Evolutionary conservation across 1,140 invertebrate species (phyloP), one percentile per base, ranked within the genome.

Genomic region (Sitobion miscanthi): DNA sequence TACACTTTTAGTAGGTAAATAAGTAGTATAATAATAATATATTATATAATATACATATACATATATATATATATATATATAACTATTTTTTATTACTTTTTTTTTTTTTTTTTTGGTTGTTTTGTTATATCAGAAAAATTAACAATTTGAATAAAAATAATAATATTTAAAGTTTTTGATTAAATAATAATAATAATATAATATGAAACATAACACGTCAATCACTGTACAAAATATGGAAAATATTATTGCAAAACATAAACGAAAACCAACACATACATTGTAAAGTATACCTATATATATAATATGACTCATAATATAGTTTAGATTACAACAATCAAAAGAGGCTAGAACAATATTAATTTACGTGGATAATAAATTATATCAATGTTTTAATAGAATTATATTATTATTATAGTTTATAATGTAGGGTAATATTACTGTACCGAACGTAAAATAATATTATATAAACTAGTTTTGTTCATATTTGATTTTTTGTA

Each of bases 401-500:
- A 42, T 90, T 49, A 91, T 42, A 25, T 45, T 77, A 91, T 35
- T 45, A 42, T 42, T 42, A 42, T 42, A 42, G 2, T 42, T 42
- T 42, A 77, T 88, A 77, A n/a, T 77, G 5, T 77, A 77, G n/a
- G 62, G 62, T 77, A 77, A 77, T 88, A 30, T 62, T 91, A 91
- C 47, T 35, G 57, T 91, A 77, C 42, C 42, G 14, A 77, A 91
- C 23, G 14, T 25, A 77, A 77, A 91, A 91, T 35, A 35, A 35
- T 35, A 35, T 42, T 42, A 42, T 77, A 91, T 47, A 91, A 77
- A 77, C 38, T 77, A 77, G 25, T 91, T 47, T 89, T 30, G 52
- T 89, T 89, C 52, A 38, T 85, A 82, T 92, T 92, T 83, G 47
- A 92, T 92, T 83, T 92, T 83, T 69, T 47, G 42, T 92, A 92